Evolutionary conservation across 2,888 invertebrate species (phyloP).

Genomic region (Stenurella melanura): DNA sequence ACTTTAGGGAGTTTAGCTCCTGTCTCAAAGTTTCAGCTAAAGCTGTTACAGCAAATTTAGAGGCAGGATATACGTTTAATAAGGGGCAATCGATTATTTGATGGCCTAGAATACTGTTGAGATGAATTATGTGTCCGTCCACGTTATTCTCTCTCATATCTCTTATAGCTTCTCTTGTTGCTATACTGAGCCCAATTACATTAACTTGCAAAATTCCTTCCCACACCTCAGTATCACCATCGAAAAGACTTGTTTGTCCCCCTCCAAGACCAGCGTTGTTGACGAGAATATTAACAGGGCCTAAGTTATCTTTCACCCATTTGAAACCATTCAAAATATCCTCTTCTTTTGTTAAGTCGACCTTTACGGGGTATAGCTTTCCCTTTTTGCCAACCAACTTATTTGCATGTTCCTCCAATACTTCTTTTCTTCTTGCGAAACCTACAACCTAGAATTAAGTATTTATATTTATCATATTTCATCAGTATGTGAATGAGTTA

Average conservation of each 20-base stretch:
- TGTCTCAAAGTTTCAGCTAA: not conserved
- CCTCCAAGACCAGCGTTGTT: slow-evolving; percentile 65
- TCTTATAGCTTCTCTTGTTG: slow-evolving; percentile 59
- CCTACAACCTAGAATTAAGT: slow-evolving; percentile 53
- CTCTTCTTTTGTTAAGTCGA: slow-evolving; percentile 67
- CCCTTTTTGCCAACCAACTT: slow-evolving; percentile 55
- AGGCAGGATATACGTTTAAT: not conserved
- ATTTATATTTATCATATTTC: too few species aligned
- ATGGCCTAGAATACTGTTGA: slow-evolving; percentile 52
- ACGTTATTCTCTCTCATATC: slow-evolving; percentile 57
- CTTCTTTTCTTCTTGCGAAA: slow-evolving; percentile 55
- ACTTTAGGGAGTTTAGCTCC: not conserved
- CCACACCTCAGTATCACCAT: slow-evolving; percentile 51
- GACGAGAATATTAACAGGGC: slow-evolving; percentile 67
- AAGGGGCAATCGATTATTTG: not conserved
- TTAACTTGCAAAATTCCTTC: slow-evolving; percentile 56
- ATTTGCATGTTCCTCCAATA: slow-evolving; percentile 49
- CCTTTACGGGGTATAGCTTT: slow-evolving; percentile 65
- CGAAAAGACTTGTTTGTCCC: not conserved
- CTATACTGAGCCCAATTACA: slow-evolving; percentile 54
- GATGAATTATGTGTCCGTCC: slow-evolving; percentile 60
- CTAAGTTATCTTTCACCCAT: slow-evolving; percentile 64
- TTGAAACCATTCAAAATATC: slow-evolving; percentile 66
- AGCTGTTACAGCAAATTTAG: not conserved
- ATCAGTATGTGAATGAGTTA: too few species aligned